Base-by-base conservation (phyloP, 1,140 invertebrate genomes). In the Eupristina koningsbergeri region DNA sequence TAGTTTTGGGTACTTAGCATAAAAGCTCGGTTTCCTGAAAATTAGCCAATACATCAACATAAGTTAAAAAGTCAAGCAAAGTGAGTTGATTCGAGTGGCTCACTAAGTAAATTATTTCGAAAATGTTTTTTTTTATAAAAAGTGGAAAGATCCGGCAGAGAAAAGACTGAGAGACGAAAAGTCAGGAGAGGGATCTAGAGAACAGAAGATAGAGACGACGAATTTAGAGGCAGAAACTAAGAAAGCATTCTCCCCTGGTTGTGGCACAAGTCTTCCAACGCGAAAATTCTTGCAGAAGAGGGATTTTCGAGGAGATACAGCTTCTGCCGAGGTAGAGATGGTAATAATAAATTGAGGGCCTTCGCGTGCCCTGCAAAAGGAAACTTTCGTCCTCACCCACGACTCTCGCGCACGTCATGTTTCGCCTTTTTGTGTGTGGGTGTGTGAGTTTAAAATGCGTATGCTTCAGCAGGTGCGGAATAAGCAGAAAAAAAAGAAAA, bases 281-380 rank as follows among this genome's bases (percentile, higher is more conserved):
- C 67, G 67, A 41, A 67, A 71, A 71, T 71, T 22, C 29, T 71
- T 36, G 36, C 8, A 13, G 36, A 71, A 71, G 67, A 71, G 34
- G 15, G 64, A 71, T 71, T 71, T 41, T 71, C 67, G 22, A 41
- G 67, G n/a, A n/a, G 22, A 36, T 71, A 71, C 39, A 39, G 19
- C 22, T 71, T n/a, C 67, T 71, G 36, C 1, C 67, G 67, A n/a
- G 26, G 34, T 31, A 67, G 29, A 75, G 45, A 50, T 36, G 67
- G 73, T 53, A 69, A 83, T 83, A 78, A 83, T 83, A 83, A 83
- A 83, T 83, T 26, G 81, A 61, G 53, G 47, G 47, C 11, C 41
- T 34, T 47, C 13, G 22, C 36, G 67, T 41, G 36, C 67, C 41
- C 22, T 47, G 36, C 13, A 69, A 47, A 74, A 63, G 41, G 79